Conservation (phyloP, 64 coral and sea anemone genomes). For the Anthopleura sola region DNA sequence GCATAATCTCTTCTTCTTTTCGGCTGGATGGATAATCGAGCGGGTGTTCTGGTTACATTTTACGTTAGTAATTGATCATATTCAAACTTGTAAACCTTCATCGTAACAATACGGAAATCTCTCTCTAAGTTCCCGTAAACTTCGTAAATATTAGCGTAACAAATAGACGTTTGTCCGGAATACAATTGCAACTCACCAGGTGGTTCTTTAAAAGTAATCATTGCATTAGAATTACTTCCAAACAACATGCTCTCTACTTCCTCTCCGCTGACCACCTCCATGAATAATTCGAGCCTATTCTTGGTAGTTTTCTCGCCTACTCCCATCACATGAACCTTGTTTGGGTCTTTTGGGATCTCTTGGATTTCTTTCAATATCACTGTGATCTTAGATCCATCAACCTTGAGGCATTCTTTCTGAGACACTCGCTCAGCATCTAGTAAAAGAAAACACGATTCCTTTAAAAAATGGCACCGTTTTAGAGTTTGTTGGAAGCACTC, state of each 20-base stretch:
- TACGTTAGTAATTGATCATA: too few relatives aligned
- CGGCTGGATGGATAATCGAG: too few relatives aligned
- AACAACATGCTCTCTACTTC: slow-evolving; percentile 32
- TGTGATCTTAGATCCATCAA: not conserved
- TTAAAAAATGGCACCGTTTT: too few relatives aligned
- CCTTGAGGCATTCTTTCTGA: not conserved
- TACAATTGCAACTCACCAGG: slow-evolving; percentile 46
- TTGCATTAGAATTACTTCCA: slow-evolving; percentile 23
- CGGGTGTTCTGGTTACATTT: too few relatives aligned
- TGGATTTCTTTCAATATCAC: slow-evolving; percentile 19
- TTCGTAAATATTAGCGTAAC: too few relatives aligned
- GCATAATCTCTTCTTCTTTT: too few relatives aligned
- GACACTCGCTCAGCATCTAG: slow-evolving; percentile 32
- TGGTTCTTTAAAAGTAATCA: slow-evolving; percentile 23
- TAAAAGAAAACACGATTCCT: too few relatives aligned
- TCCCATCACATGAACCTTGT: slow-evolving; percentile 36
- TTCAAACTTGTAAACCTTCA: too few relatives aligned
- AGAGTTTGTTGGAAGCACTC: too few relatives aligned
- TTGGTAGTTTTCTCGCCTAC: slow-evolving; percentile 24
- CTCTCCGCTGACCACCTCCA: slow-evolving; percentile 33
- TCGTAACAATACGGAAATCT: too few relatives aligned
- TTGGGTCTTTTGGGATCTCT: slow-evolving; percentile 44
- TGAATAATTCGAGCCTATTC: slow-evolving; percentile 34
- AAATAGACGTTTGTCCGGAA: too few relatives aligned
- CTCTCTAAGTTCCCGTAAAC: too few relatives aligned